Conservation (phyloP, 2,797 vertebrate species). For the Falco berigora region DNA sequence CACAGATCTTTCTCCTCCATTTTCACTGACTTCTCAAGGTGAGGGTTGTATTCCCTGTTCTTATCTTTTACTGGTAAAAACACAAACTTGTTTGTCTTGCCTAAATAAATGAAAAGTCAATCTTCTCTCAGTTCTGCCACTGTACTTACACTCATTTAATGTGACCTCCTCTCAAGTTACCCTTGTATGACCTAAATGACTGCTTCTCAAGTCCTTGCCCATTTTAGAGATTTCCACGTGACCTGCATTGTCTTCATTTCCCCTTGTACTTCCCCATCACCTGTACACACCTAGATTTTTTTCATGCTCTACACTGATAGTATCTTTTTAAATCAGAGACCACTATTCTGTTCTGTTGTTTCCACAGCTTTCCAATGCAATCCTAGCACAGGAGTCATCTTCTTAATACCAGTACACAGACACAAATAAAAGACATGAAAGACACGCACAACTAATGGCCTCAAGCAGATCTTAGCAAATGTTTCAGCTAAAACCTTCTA, state of each 20-base stretch:
- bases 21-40: background rate
- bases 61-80: background rate
- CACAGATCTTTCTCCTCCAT: background rate
- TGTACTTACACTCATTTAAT: background rate
- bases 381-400: background rate
- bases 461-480: background rate
- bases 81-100: background rate
- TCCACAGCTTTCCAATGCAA: background rate
- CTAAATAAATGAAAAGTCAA: background rate
- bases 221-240: background rate
- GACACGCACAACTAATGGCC: background rate
- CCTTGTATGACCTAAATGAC: background rate
- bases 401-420: background rate
- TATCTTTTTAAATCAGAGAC: background rate
- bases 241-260: background rate
- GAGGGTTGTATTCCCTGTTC: background rate
- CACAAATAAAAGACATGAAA: background rate
- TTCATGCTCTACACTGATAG: background rate
- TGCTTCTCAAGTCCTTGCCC: background rate
- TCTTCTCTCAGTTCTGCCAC: background rate
- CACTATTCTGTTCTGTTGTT: background rate
- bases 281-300: background rate
- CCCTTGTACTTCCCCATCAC: background rate
- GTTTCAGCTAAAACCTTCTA: background rate
- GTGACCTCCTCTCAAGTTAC: background rate